phyloP scores from a whole-genome alignment of 2,888 invertebrate species.

The Mycalesis mineus region DNA sequence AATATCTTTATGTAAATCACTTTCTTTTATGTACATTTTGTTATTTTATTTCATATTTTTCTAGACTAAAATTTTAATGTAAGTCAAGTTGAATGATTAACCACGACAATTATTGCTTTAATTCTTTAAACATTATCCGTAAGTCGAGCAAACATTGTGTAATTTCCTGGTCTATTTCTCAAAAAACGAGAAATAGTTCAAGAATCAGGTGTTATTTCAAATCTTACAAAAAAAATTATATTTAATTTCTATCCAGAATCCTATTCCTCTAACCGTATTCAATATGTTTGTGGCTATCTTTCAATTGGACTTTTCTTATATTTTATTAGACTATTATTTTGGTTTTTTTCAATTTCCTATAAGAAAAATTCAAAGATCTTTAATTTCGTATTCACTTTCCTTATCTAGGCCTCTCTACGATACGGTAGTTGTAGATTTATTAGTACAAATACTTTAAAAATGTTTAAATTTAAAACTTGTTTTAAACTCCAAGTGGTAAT shows the following conservation, averaged over 20 bases:
- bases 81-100: neutral
- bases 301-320: too few species aligned
- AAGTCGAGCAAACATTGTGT: neutral
- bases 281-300: too few species aligned
- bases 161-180: too few species aligned
- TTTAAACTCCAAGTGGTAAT: constrained; percentile 14
- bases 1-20: too few species aligned
- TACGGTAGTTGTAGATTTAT: constrained; percentile 23
- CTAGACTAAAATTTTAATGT: too few species aligned
- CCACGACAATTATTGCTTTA: neutral
- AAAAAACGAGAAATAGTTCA: too few species aligned
- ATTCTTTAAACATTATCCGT: neutral
- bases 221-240: neutral
- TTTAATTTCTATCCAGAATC: too few species aligned
- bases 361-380: neutral
- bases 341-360: neutral
- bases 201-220: neutral
- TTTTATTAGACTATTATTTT: neutral
- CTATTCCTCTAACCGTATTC: too few species aligned
- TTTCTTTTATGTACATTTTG: too few species aligned
- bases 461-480: constrained; percentile 16
- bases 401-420: constrained; percentile 14
- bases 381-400: neutral
- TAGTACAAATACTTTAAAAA: constrained; percentile 20
- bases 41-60: too few species aligned